Base-by-base conservation (phyloP, 2,797 vertebrate genomes). In the Rhinophrynus dorsalis region DNA sequence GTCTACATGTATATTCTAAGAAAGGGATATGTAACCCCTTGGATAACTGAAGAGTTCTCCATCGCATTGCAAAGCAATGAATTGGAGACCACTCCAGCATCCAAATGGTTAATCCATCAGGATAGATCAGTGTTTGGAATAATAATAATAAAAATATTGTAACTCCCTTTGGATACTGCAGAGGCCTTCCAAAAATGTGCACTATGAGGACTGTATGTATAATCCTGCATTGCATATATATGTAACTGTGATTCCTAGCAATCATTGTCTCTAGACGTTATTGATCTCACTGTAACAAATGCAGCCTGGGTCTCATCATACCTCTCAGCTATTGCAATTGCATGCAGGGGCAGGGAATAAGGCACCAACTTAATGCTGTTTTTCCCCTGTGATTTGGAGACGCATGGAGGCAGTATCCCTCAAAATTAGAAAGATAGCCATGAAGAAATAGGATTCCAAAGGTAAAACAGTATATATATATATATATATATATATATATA, bases 331-430 rank as follows among this genome's bases (percentile, higher is more conserved):
- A 56, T 74, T 67, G 29, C 65, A 61, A 56, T 70, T 66, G 35
- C 26, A 65, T 38, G 32, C 24, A 67, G 76, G 60, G 67, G 68
- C 75, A 8, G 81, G 76, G 50, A 67, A 79, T 42, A 54, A 81
- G 74, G 69, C 67, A 76, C 73, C 75, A 80, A 71, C 81, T 76
- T 75, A 79, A 75, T 63, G 69, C 69, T 78, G 71, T 77, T 78
- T 75, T 67, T 75, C n/a, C 71, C 75, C 57, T 74, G 71, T 50
- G 74, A 75, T 69, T 42, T 17, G 20, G 68, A 76, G 81, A 78
- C 78, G 66, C 77, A 21, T 71, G 77, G 75, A 78, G 84, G 79
- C 78, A 76, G 80, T 75, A 79, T 40, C 75, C 74, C 59, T 74
- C 23, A 67, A 54, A 72, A 48, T 10, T 26, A n/a, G n/a, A 33